Evolutionary conservation across 2,888 invertebrate species (phyloP).

Genomic region (Drosophila longiperda): DNA sequence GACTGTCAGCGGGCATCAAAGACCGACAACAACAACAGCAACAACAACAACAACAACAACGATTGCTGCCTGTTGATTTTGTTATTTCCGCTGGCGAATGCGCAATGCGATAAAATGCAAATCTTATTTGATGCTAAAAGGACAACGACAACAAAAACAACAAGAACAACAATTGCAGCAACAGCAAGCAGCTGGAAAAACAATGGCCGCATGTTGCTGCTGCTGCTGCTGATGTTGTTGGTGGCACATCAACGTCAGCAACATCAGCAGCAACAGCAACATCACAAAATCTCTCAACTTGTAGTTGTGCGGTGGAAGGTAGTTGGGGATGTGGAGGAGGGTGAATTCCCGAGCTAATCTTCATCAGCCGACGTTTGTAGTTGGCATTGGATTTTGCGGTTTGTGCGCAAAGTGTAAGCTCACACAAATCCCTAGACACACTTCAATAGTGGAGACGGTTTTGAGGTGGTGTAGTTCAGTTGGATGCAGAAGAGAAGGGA

Average conservation of each 20-base stretch:
- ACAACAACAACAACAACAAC: slow-evolving; percentile 38
- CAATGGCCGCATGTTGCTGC: slow-evolving; percentile 64
- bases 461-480: slow-evolving; percentile 13
- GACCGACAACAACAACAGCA: slow-evolving; percentile 54
- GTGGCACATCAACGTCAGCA: slow-evolving; percentile 60
- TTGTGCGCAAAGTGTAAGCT: slow-evolving; percentile 75
- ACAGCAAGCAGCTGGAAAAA: slow-evolving; percentile 36
- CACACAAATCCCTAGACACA: slow-evolving; percentile 76
- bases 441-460: slow-evolving; percentile 14
- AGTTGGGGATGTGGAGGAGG: neutral
- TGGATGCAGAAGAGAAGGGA: neutral
- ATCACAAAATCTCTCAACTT: slow-evolving; percentile 25
- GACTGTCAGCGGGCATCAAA: slow-evolving; percentile 60
- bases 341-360: slow-evolving; percentile 70
- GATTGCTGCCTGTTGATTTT: slow-evolving; percentile 57
- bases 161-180: slow-evolving; percentile 22
- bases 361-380: slow-evolving; percentile 82
- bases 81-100: slow-evolving; percentile 70
- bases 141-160: slow-evolving; percentile 62
- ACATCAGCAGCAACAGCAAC: slow-evolving; percentile 36
- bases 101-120: slow-evolving; percentile 80
- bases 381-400: slow-evolving; percentile 50
- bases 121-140: slow-evolving; percentile 79
- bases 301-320: slow-evolving; percentile 6
- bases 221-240: slow-evolving; percentile 43